Conservation (phyloP, 2,797 vertebrate species). For the Diglossa cyanea region DNA sequence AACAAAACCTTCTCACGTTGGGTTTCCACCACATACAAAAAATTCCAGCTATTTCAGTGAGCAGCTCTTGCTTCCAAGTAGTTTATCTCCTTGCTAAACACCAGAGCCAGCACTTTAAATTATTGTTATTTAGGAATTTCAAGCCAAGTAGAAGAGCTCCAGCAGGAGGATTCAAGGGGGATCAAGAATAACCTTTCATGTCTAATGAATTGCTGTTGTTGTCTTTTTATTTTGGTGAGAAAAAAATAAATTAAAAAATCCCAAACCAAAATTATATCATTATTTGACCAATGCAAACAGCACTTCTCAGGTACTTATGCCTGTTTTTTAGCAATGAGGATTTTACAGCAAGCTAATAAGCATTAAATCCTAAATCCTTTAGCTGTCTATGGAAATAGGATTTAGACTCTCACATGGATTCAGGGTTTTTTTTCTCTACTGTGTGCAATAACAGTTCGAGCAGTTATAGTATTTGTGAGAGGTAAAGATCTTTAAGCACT, state of each 20-base stretch:
- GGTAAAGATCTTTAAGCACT: slow-evolving; percentile 28
- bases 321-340: neutral
- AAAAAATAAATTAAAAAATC: neutral
- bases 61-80: neutral
- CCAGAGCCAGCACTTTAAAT: neutral
- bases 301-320: neutral
- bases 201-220: neutral
- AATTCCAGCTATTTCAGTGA: neutral
- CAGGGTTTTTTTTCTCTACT: neutral
- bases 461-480: neutral
- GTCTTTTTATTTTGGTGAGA: neutral
- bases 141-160: neutral
- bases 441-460: neutral
- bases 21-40: neutral
- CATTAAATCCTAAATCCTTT: neutral
- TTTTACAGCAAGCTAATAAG: neutral
- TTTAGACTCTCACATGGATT: neutral
- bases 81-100: slow-evolving; percentile 17
- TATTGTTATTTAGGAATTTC: neutral
- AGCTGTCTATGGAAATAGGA: neutral
- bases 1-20: neutral
- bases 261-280: neutral
- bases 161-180: neutral
- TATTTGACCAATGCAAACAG: neutral
- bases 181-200: neutral